Base-by-base conservation (phyloP, 2,888 invertebrate genomes). In the Sinohyriopsis cumingii region DNA sequence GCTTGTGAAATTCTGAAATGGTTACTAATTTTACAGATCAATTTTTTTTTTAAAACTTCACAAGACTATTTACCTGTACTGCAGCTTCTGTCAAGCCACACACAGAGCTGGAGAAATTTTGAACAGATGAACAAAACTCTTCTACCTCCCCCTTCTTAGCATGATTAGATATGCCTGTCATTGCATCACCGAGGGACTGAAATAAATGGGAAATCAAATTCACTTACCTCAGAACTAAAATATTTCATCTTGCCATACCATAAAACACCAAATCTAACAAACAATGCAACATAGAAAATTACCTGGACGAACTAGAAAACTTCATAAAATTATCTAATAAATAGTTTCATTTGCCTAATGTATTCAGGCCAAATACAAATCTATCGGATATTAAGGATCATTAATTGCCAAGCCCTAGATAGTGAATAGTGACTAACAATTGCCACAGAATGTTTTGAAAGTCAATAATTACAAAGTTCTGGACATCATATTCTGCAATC, bases 11-110 rank as follows among this genome's bases (percentile, higher is more conserved):
- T 57, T n/a, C 57, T 57, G 22, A 57, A 57, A 22, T 57, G 20
- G 57, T n/a, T 22, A 57, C 57, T n/a, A 57, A 57, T 9, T 1
- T 15, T n/a, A 57, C 6, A 5, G 7, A 22, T n/a, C 9, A 7
- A n/a, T 7, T 15, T 57, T 15, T 57, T 57, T 57, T 9, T 12
- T 12, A n/a, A 57, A 19, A 22, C 1, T 57, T 57, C 57, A 20
- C n/a, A 24, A 24, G 22, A n/a, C 57, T 57, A 57, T 78, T 62
- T 70, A 90, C 90, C 91, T 98, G 98, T 1, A 97, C 96, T 0
- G 97, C 94, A 62, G 96, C 95, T 91, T 99, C 98, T 45, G 97
- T 95, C 33, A 99, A 91, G 0, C 95, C 96, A 86, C 96, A 96
- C 68, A 99, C 96, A 0, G 97, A 95, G 66, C 92, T 92, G 7